These are phyloP conservation scores for Poecilia wingei DNA, from an alignment of 2,797 vertebrate genomes.

Conservation along the genomic window DNA sequence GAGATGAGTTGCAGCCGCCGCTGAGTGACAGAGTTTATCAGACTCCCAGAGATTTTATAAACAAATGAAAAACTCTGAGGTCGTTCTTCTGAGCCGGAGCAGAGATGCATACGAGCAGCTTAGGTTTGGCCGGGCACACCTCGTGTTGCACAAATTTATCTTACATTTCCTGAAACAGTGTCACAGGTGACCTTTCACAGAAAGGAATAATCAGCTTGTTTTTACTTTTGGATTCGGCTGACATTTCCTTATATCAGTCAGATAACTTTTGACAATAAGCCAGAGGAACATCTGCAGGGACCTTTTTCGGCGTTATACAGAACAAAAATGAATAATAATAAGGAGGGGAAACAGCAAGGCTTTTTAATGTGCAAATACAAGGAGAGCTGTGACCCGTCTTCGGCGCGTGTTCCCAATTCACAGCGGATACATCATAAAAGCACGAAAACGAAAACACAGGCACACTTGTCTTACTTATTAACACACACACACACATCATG, in stretches of 20 bases:
- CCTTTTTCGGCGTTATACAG: constrained; percentile 36
- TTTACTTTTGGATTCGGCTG: constrained; percentile 53
- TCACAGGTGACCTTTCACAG: constrained; percentile 67
- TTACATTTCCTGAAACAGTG: constrained; percentile 43
- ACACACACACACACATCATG: constrained; percentile 25
- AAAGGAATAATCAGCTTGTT: constrained; percentile 64
- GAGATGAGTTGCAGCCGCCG: constrained; percentile 24
- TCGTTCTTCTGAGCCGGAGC: constrained; percentile 9
- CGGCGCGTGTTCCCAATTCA: constrained; percentile 18
- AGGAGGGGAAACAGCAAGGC: constrained; percentile 27
- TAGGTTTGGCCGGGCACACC: constrained; percentile 3
- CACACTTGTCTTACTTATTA: constrained; percentile 36
- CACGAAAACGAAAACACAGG: constrained; percentile 33
- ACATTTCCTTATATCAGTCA: constrained; percentile 73
- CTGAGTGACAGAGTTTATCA: constrained; percentile 28
- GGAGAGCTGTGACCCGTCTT: constrained; percentile 43
- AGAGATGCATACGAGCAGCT: not conserved
- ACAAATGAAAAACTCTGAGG: constrained; percentile 12
- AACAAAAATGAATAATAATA: constrained; percentile 36
- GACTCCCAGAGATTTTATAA: constrained; percentile 17
- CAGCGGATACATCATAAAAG: constrained; percentile 34
- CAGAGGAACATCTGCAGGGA: constrained; percentile 52
- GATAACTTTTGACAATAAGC: constrained; percentile 66
- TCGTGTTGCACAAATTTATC: constrained; percentile 53
- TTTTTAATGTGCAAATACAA: constrained; percentile 58